These are phyloP conservation scores for Chesias legatella DNA, from an alignment of 2,888 invertebrate species.

Conservation along the genomic window DNA sequence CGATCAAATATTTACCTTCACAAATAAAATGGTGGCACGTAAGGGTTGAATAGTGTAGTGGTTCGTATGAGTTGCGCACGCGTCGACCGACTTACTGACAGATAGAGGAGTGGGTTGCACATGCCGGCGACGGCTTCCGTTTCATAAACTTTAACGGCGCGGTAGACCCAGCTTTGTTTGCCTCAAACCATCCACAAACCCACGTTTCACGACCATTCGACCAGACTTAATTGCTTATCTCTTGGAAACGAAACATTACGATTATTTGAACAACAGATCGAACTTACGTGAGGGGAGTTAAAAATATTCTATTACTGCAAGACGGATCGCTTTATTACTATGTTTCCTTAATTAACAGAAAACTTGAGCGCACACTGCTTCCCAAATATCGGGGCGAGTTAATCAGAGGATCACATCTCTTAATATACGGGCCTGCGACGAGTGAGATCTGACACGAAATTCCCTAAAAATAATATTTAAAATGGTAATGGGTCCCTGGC, in stretches of 20 bases:
- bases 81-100: slow-evolving; percentile 65
- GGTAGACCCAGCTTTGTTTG: slow-evolving; percentile 79
- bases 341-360: slow-evolving; percentile 72
- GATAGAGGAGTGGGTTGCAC: slow-evolving; percentile 64
- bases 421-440: slow-evolving; percentile 74
- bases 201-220: slow-evolving; percentile 52
- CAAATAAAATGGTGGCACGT: slow-evolving; percentile 23
- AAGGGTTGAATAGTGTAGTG: slow-evolving; percentile 19
- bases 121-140: slow-evolving; percentile 75
- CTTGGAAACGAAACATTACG: slow-evolving; percentile 26
- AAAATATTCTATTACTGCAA: slow-evolving; percentile 24
- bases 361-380: slow-evolving; percentile 52
- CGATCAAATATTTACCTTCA: slow-evolving; percentile 15
- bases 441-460: slow-evolving; percentile 80
- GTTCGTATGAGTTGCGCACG: slow-evolving; percentile 43
- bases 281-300: slow-evolving; percentile 14
- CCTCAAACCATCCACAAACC: slow-evolving; percentile 67
- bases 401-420: slow-evolving; percentile 79
- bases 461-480: slow-evolving; percentile 82
- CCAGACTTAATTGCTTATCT: slow-evolving; percentile 65
- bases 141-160: slow-evolving; percentile 76
- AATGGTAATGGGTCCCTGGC: slow-evolving; percentile 77
- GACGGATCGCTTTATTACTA: slow-evolving; percentile 31
- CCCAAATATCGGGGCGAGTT: slow-evolving; percentile 66
- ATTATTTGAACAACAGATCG: slow-evolving; percentile 16